A percentile compares a stretch with the other conserved stretches of the same genome.
Conservation (phyloP, 2,797 vertebrate genomes). For the Artibeus lituratus region DNA sequence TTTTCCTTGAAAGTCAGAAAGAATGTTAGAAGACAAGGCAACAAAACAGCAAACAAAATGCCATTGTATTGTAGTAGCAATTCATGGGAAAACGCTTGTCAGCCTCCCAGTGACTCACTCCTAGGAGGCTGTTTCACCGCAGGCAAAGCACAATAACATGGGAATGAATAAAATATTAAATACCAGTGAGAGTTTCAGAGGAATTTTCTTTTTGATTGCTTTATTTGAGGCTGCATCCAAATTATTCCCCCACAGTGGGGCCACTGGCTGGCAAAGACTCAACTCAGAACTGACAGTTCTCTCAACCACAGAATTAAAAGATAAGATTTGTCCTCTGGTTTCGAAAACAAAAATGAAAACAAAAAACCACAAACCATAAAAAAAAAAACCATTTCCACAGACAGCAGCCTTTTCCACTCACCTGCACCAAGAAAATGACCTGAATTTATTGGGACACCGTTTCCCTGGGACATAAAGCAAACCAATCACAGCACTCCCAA, state of each 20-base stretch:
- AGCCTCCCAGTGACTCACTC: slow-evolving; percentile 87
- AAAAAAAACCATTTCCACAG: not conserved
- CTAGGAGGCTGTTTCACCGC: slow-evolving; percentile 78
- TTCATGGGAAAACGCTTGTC: slow-evolving; percentile 89
- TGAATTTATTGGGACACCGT: not conserved
- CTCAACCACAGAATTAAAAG: not conserved
- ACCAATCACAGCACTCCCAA: not conserved
- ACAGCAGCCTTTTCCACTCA: not conserved
- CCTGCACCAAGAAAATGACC: slow-evolving; percentile 15
- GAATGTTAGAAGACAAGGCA: slow-evolving; percentile 90
- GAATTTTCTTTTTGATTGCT: slow-evolving; percentile 72
- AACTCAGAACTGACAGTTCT: not conserved
- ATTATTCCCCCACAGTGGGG: slow-evolving; percentile 17
- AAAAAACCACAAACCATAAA: not conserved
- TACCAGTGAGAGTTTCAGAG: slow-evolving; percentile 56
- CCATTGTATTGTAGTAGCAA: slow-evolving; percentile 90
- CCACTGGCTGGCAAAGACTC: not conserved
- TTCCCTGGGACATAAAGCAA: not conserved
- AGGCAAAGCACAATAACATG: slow-evolving; percentile 82
- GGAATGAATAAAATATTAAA: slow-evolving; percentile 79
- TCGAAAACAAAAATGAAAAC: not conserved
- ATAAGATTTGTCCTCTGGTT: not conserved
- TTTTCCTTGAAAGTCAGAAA: slow-evolving; percentile 84
- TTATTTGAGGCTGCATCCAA: slow-evolving; percentile 53
- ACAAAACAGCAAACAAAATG: slow-evolving; percentile 93